Conservation (phyloP, 2,888 invertebrate genomes). For the Ormyrus rosae region DNA sequence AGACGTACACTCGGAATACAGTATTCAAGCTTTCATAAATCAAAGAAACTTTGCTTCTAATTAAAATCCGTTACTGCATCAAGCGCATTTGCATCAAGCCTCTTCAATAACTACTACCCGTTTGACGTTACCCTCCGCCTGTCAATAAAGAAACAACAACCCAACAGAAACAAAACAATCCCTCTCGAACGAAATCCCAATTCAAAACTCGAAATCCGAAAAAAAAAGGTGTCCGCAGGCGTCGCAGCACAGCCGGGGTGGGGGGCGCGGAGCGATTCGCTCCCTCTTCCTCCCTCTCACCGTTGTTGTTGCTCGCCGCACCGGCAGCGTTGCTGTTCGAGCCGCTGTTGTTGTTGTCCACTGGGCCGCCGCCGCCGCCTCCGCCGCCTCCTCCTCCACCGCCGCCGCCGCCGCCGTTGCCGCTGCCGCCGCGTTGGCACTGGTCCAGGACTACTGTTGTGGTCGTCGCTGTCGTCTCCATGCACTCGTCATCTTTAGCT, state of each 20-base stretch:
- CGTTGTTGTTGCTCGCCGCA: slow-evolving; percentile 59
- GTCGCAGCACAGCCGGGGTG: neutral
- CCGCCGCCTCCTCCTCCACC: slow-evolving; percentile 12
- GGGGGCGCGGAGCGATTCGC: slow-evolving; percentile 29
- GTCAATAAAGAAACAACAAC: no score
- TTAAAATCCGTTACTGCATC: no score
- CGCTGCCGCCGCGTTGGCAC: slow-evolving; percentile 68
- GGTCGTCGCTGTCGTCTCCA: slow-evolving; percentile 67
- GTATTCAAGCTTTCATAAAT: no score
- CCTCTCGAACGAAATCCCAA: neutral
- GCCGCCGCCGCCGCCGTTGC: slow-evolving; percentile 41
- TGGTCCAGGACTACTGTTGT: slow-evolving; percentile 72
- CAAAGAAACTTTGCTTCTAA: no score
- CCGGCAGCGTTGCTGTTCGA: slow-evolving; percentile 35
- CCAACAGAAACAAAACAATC: no score
- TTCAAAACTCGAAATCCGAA: neutral
- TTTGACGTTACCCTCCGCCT: no score
- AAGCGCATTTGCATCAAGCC: no score
- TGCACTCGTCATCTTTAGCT: slow-evolving; percentile 75
- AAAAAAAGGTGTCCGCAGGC: neutral
- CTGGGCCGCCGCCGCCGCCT: neutral
- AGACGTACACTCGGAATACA: no score
- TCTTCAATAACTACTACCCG: no score
- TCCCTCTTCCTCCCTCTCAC: slow-evolving; percentile 14
- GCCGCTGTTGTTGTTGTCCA: slow-evolving; percentile 23